These are phyloP conservation scores for Daktulosphaira vitifoliae DNA, from an alignment of 1,140 invertebrate genomes.

Conservation along the genomic window DNA sequence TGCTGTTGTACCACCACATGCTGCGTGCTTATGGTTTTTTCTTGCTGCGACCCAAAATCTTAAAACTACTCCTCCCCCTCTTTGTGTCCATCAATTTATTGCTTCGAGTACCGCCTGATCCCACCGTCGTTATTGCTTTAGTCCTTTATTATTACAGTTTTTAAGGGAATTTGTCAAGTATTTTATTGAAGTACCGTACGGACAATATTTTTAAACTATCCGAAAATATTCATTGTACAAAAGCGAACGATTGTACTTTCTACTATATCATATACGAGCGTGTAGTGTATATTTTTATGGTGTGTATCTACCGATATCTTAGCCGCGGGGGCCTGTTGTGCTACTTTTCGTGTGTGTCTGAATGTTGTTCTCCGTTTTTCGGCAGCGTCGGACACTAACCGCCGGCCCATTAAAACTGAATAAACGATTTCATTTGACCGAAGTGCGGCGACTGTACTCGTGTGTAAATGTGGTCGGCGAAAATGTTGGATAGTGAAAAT, in stretches of 20 bases:
- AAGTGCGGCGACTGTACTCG: too few species aligned
- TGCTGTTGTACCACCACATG: slow-evolving; percentile 6
- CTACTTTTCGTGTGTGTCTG: not conserved
- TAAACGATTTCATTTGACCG: not conserved
- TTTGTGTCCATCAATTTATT: too few species aligned
- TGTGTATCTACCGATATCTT: not conserved
- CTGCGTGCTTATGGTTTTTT: not conserved
- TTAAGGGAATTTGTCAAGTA: slow-evolving; percentile 30
- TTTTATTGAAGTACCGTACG: slow-evolving; percentile 1
- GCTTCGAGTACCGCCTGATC: not conserved
- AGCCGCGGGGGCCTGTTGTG: slow-evolving; percentile 19
- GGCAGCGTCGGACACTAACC: not conserved
- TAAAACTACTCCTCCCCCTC: not conserved
- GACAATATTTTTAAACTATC: not conserved
- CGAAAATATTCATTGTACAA: slow-evolving; percentile 19
- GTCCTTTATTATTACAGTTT: not conserved
- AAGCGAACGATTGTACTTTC: slow-evolving; percentile 25
- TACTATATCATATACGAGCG: not conserved
- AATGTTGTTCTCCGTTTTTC: slow-evolving; percentile 6
- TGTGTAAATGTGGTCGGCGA: too few species aligned
- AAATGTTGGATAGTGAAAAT: too few species aligned
- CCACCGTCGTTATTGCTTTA: not conserved
- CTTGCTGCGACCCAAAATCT: slow-evolving; percentile 12
- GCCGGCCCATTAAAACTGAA: not conserved
- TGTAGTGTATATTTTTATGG: not conserved